Evolutionary conservation across 1,140 invertebrate species (phyloP), one percentile per base, ranked within the genome.

Genomic region (Drosophila repleta): DNA sequence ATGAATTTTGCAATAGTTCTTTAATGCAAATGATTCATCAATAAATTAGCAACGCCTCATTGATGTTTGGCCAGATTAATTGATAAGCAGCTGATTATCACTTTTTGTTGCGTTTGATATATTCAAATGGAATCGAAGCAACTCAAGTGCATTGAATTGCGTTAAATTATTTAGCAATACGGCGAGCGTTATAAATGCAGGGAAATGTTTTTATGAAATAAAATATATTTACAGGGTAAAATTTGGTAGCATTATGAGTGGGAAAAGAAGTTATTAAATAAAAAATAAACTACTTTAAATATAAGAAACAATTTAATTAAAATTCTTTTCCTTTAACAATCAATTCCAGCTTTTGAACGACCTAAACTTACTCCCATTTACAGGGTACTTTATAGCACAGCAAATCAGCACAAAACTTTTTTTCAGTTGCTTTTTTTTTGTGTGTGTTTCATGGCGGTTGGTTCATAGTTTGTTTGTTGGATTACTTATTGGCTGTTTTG

Each of bases 401-500:
- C 21, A 43, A 29, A 5, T 17, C 24, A 1, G 11, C 1, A 6
- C 2, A 46, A 7, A 11, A 13, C 6, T 10, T 51, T 24, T 15
- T 21, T 65, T 43, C 39, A 13, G 39, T 46, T 43, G 43, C 37
- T 71, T 64, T 53, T 43, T 64, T 53, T 43, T 35, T 35, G 10
- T 35, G 32, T 35, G 32, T 35, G 32, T 62, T 24, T 52, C 6
- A 20, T 32, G 49, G 17, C 64, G 8, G 2, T 57, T 45, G 43
- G 41, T 52, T 26, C 63, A 60, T 49, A 70, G 53, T 87, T 69
- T 78, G 81, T 75, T 87, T 78, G 78, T 67, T 49, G 70, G 58
- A 72, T 80, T 87, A 81, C 78, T 87, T 87, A 85, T 85, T 87
- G 81, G 70, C 78, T 68, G 66, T 63, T 82, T 87, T 78, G 78